Evolutionary conservation across 2,113 vertebrate genomes (phyloP).

Genomic region (Cygnus buccinator): DNA sequence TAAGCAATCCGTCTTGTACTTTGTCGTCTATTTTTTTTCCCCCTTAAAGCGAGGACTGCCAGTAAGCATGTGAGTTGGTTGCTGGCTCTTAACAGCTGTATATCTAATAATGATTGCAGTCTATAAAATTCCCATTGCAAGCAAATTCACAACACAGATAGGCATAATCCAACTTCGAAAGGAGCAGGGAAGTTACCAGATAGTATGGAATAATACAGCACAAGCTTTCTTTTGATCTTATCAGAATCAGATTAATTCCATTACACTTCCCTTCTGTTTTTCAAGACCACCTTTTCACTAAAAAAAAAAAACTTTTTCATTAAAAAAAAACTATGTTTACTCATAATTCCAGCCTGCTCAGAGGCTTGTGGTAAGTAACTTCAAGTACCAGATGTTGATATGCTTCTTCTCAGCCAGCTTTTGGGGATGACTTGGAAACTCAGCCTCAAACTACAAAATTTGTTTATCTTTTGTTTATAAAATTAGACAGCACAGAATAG

Average conservation of each 20-base stretch:
- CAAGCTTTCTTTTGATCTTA: neutral
- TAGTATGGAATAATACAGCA: neutral
- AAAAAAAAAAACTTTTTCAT: too few species aligned
- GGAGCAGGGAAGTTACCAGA: neutral
- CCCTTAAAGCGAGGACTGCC: neutral
- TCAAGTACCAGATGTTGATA: neutral
- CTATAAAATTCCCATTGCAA: neutral
- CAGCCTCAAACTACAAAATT: neutral
- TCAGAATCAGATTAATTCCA: neutral
- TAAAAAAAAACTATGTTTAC: neutral
- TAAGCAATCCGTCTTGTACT: neutral
- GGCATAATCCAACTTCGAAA: neutral
- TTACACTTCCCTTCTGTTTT: neutral
- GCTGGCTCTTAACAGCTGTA: neutral
- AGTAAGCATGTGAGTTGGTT: neutral
- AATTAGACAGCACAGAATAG: neutral
- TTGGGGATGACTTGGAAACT: neutral
- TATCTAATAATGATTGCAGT: neutral
- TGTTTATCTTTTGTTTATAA: neutral
- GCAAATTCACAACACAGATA: neutral
- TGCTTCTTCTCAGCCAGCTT: neutral
- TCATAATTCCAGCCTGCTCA: neutral
- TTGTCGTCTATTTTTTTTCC: neutral
- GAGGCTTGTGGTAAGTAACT: neutral
- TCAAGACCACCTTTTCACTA: neutral